Evolutionary conservation across 2,797 vertebrate species (phyloP), one percentile per base, ranked within the genome.

Genomic region (Tachyglossus aculeatus): DNA sequence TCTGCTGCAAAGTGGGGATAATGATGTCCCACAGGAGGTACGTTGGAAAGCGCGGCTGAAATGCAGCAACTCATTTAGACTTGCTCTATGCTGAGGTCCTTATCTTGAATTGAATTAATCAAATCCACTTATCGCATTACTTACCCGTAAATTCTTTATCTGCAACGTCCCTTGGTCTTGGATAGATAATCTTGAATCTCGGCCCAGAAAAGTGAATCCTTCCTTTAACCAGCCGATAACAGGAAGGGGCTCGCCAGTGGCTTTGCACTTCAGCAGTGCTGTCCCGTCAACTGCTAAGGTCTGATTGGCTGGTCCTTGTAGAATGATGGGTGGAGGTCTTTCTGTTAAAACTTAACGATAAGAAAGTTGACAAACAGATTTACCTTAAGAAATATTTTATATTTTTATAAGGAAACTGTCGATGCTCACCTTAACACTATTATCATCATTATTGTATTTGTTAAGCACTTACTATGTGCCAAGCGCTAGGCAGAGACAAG

Each of bases 191-290:
- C 98, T 95, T n/a, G 96, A 71, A 84, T 99, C 98, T 90, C 96
- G 96, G 38, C 95, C 96, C 88, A 98, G 93, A 78, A 99, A 95
- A 84, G 95, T 97, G 86, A 97, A 93, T 38, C 98, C 98, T 45
- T 99, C 98, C 88, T 98, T 99, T 73, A 98, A 89, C 98, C 98
- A 99, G 93, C 96, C 97, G 93, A 99, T 92, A 59, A 95, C 94
- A 70, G 98, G 98, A 81, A 97, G 95, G n/a, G 98, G 98, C 55
- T 99, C 97, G 0, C 98, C 98, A 0, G 96, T 98, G 5, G 98
- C 96, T 88, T 98, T 98, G 86, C 98, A 99, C 86, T 96, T 98
- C 65, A 99, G 85, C 68, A 99, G 77, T 1, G 97, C 96, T 74
- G 95, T 93, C 7, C 95, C 95, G 84, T 98, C 98, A 84, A 96